Evolutionary conservation across 2,113 vertebrate genomes (phyloP).

Genomic region (Upupa epops): DNA sequence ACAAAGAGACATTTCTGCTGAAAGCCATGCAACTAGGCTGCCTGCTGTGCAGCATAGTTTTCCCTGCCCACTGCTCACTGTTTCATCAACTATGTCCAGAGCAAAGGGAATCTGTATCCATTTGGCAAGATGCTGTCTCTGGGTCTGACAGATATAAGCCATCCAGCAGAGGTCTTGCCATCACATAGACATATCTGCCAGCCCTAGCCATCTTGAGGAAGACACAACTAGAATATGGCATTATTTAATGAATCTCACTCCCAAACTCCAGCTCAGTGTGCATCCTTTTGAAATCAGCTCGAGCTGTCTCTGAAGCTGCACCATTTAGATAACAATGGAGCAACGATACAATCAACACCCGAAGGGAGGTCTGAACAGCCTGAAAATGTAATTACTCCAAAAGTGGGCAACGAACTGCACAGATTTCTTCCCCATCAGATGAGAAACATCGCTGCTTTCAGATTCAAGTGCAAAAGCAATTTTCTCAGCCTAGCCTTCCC

Average conservation of each 20-base stretch:
- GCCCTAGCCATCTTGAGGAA: background rate
- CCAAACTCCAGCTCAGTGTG: background rate
- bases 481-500: background rate
- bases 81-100: background rate
- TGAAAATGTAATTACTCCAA: background rate
- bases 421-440: background rate
- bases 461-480: background rate
- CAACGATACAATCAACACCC: background rate
- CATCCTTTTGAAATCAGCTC: background rate
- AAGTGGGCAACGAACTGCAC: background rate
- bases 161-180: background rate
- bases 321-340: background rate
- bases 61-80: rapidly evolving
- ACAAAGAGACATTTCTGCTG: background rate
- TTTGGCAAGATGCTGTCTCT: background rate
- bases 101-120: background rate
- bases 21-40: background rate
- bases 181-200: background rate
- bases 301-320: background rate
- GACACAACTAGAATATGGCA: background rate
- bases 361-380: background rate
- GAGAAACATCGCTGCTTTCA: background rate
- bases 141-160: background rate
- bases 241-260: background rate
- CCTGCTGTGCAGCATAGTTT: background rate